Percentiles rank a stretch among this genome's conserved stretches.
These are phyloP conservation scores for Papilio elwesi DNA, from an alignment of 2,888 invertebrate genomes.

Conservation along the genomic window DNA sequence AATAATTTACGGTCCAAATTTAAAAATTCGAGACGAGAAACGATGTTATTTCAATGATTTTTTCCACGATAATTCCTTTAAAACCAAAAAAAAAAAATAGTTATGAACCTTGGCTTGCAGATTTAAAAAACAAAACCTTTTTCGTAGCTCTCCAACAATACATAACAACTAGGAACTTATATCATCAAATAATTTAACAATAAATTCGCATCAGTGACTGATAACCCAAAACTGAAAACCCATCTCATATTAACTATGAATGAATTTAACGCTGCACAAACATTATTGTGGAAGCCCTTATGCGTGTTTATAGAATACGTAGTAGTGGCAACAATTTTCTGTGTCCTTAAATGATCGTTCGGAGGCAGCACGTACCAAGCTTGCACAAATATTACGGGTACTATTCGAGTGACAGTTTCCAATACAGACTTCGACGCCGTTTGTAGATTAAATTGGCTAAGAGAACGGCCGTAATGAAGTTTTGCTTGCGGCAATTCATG, in stretches of 20 bases:
- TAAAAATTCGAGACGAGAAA: no score
- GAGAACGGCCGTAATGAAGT: slow-evolving; percentile 34
- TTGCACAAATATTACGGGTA: background rate
- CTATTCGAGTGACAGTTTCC: slow-evolving; percentile 26
- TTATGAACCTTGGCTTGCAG: no score
- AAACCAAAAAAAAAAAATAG: no score
- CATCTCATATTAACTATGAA: no score
- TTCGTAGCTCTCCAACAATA: no score
- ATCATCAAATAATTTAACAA: background rate
- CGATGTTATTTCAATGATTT: no score
- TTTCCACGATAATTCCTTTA: no score
- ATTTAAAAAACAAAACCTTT: no score
- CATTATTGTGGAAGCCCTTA: background rate
- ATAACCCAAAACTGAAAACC: background rate
- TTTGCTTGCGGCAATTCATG: slow-evolving; percentile 23
- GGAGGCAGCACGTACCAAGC: background rate
- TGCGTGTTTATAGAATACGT: background rate
- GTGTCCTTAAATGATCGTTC: background rate
- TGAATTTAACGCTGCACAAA: no score
- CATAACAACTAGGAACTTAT: no score
- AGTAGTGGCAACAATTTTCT: slow-evolving; percentile 18
- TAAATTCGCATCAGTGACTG: background rate
- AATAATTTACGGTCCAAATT: no score
- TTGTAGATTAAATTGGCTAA: slow-evolving; percentile 20
- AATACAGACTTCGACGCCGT: slow-evolving; percentile 8